phyloP scores from a whole-genome alignment of 1,140 invertebrate genomes.

The Ostrea edulis region DNA sequence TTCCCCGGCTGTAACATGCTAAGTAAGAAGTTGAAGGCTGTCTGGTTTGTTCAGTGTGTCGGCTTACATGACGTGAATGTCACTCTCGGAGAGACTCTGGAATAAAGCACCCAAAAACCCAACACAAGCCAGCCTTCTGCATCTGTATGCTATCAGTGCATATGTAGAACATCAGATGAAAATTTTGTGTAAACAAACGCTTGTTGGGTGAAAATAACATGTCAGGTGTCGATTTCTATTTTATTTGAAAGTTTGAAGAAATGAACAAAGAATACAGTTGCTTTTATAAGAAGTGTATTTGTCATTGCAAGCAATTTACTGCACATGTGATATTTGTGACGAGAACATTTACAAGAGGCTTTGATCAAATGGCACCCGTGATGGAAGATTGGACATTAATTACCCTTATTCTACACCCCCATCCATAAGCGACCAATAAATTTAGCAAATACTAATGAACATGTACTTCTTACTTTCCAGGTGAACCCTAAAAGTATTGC shows the following conservation, averaged over 20 bases:
- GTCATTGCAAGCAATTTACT: neutral
- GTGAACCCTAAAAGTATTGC: conserved; percentile 77
- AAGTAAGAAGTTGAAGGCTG: neutral
- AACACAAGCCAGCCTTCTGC: neutral
- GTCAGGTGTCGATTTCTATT: neutral
- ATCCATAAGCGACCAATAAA: neutral
- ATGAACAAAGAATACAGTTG: too few species aligned
- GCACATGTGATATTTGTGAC: neutral
- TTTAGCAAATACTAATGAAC: too few species aligned
- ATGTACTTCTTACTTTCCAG: conserved; percentile 62
- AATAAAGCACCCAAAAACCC: neutral
- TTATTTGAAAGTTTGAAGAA: neutral
- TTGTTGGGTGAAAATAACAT: neutral
- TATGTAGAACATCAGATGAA: neutral
- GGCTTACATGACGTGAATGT: conserved; percentile 26
- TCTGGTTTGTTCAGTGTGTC: conserved; percentile 1
- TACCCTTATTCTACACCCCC: neutral
- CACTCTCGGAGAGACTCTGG: neutral
- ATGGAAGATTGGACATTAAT: neutral
- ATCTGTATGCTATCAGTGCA: conserved; percentile 27
- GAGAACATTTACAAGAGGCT: neutral
- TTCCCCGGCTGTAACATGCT: neutral
- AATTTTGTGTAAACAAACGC: conserved; percentile 1
- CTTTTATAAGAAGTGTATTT: neutral
- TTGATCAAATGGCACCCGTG: neutral